Percentiles rank a stretch among this genome's conserved stretches.
Conservation (phyloP, 2,888 invertebrate genomes). For the Thyatira batis region DNA sequence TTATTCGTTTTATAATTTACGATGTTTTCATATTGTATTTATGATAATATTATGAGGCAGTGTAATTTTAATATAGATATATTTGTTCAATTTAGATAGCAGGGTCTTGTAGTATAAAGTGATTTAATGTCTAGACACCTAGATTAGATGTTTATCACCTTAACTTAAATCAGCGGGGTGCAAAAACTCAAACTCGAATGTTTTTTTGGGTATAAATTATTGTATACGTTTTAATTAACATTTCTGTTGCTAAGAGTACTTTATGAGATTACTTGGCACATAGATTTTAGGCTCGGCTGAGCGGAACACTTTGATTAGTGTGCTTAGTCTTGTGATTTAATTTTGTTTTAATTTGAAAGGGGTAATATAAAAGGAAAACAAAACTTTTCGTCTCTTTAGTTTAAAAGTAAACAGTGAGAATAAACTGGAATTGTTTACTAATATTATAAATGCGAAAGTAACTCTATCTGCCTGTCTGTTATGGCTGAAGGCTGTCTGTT, state of each 20-base stretch:
- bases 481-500: too few relatives aligned
- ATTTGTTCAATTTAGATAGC: conserved; percentile 49
- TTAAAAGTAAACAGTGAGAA: too few relatives aligned
- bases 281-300: not conserved
- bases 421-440: too few relatives aligned
- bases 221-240: not conserved
- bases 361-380: too few relatives aligned
- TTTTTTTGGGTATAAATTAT: not conserved
- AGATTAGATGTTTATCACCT: too few relatives aligned
- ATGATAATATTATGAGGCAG: not conserved
- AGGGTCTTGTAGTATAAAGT: conserved; percentile 19
- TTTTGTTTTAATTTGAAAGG: too few relatives aligned
- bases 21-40: too few relatives aligned
- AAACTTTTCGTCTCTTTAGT: too few relatives aligned
- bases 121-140: conserved; percentile 12
- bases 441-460: too few relatives aligned
- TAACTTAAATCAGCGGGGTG: conserved; percentile 10
- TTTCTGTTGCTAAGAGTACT: not conserved
- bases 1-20: too few relatives aligned
- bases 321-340: not conserved
- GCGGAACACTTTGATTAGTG: not conserved
- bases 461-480: too few relatives aligned
- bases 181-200: conserved; percentile 1
- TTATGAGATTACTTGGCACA: not conserved
- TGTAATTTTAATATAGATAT: conserved; percentile 25